Base-by-base conservation (phyloP, 2,888 invertebrate species). In the Mechanitis mazaeus region DNA sequence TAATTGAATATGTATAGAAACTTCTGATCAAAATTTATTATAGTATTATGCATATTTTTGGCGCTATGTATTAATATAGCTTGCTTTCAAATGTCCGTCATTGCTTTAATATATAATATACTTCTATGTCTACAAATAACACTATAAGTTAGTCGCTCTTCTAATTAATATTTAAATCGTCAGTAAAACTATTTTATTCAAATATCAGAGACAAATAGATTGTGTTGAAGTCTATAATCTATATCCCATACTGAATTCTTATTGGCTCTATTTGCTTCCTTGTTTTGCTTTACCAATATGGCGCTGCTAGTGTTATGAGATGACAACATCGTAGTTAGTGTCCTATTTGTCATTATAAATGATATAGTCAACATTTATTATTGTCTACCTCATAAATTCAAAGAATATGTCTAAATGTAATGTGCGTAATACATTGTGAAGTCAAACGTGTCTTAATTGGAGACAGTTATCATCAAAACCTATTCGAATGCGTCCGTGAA, bases 251-350 rank as follows among this genome's bases (percentile, higher is more conserved):
- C 28, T 54, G 55, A 45, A 57, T 45, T 59, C 50, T 50, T 59
- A 68, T 68, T 68, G 68, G 68, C 42, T 64, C 61, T 58, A 62
- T 63, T 67, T 70, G 68, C 66, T 68, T 69, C 66, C 72, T 70
- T 72, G 71, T 74, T 73, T 72, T 72, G 72, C 73, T 84, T 84
- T 80, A 76, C 83, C 88, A 90, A 90, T 85, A 90, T 90, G 90
- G 90, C 90, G 90, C 83, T 83, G 81, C 79, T 85, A 79, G 85
- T 89, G 87, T 89, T 89, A 83, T 87, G 85, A 87, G 87, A 89
- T 90, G 90, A 91, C 90, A 91, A 90, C 90, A 90, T 90, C 87
- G 87, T 84, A 90, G 82, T 88, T 89, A 85, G 87, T 86, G 85
- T 80, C 78, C 79, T 80, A 83, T 81, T 87, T 86, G 83, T 87